Base-by-base conservation (phyloP, 2,797 vertebrate genomes). In the Coregonus sp. region DNA sequence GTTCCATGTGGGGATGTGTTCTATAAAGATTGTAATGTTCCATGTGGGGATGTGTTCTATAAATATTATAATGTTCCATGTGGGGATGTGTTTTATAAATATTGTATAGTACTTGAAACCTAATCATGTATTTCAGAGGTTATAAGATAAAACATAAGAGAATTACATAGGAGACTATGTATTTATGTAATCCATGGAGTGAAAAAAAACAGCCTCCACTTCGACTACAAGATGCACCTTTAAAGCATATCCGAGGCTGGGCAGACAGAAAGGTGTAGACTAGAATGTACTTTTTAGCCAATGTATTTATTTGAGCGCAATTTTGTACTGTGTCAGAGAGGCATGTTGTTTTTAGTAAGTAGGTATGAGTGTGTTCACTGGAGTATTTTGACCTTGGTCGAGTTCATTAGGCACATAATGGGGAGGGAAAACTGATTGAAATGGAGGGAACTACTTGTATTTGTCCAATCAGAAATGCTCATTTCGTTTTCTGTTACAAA, bases 251-350 rank as follows among this genome's bases (percentile, higher is more conserved):
- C 70, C 1, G 20, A 16, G 20, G 11, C 14, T 3, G 51, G 50
- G 33, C 47, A 15, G 3, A 54, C 20, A 7, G 29, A 14, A 67
- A 16, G 12, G 12, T 5, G 25, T 67, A 35, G 66, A 5, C 12
- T 16, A 33, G 33, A 35, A 71, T 68, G 51, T 74, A 29, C 40
- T 72, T 76, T 76, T n/a, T 56, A 72, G 71, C 68, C 50, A 51
- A 72, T 76, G 74, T 76, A 70, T 78, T 78, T 74, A 74, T 78
- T 77, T 72, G 70, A 72, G 66, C 54, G 77, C n/a, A 25, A 63
- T 65, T 61, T 74, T 63, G 35, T 74, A 74, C 35, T 35, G n/a
- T 29, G 11, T 40, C 54, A 47, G 9, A 40, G 20, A 25, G 33
- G 56, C n/a, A 74, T 63, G 72, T n/a, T 61, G 72, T 63, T 74